Base-by-base conservation (phyloP, 2,888 invertebrate genomes). In the Synergus laeviventris region DNA sequence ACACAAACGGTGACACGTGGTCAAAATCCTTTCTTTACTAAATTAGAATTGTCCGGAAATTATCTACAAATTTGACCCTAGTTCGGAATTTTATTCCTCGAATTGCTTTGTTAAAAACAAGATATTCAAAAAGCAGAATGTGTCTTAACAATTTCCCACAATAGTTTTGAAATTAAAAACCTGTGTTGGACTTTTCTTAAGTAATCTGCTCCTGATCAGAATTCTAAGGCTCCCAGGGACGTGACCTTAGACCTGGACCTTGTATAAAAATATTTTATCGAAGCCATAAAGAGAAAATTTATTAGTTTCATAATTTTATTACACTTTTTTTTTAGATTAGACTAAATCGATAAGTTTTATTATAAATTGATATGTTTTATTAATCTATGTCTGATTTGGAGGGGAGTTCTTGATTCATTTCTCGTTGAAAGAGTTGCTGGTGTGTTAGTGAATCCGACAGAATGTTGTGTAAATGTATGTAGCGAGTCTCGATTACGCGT, bases 401-500 rank as follows among this genome's bases (percentile, higher is more conserved):
- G 42, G 42, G 7, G 42, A 64, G 64, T 64, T 64, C 64, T 21
- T 42, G 64, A 39, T 64, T 64, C 39, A 64, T 62, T 62, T 62
- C 39, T 38, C 62, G n/a, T 62, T 62, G 62, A 54, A 54, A 18
- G n/a, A 18, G 49, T 54, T n/a, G 7, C 14, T 42, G 18, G 24
- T 59, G 75, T 76, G 61, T 74, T 75, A 62, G 49, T 60, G 70
- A 64, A 59, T 75, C 61, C 54, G 66, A 76, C 73, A n/a, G n/a
- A n/a, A n/a, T 73, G 21, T 76, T 81, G 79, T 81, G 78, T 79
- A 76, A 76, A 77, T 80, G 80, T 77, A 83, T 75, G 73, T 78
- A 78, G 78, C 77, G 79, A 83, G 81, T 78, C 82, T 83, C 83
- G 84, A 84, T 85, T 84, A 84, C 84, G 82, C 85, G 85, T 85